Conservation (phyloP, 2,888 invertebrate species). For the Gandaritis pyraliata region DNA sequence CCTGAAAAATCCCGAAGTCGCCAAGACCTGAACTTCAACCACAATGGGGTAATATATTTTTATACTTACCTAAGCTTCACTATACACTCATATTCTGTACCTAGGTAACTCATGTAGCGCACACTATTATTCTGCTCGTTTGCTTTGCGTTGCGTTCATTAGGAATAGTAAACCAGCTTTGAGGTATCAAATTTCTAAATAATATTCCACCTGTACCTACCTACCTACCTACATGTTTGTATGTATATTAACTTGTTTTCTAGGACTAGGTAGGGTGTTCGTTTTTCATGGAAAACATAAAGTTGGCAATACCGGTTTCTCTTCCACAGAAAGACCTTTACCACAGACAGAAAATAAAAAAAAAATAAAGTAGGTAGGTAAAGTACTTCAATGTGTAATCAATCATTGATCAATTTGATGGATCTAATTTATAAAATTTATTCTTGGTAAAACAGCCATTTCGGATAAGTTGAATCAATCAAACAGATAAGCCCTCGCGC, state of each 20-base stretch:
- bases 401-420: not conserved
- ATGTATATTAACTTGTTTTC: too few species aligned
- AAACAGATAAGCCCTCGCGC: not conserved
- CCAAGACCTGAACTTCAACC: too few species aligned
- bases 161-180: conserved; percentile 12
- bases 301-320: too few species aligned
- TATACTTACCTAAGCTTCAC: too few species aligned
- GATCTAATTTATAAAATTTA: too few species aligned
- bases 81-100: too few species aligned
- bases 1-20: too few species aligned
- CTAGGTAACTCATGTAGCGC: too few species aligned
- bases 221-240: not conserved
- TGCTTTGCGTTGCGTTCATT: conserved; percentile 14
- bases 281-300: too few species aligned
- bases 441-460: not conserved
- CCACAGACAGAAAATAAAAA: conserved; percentile 31
- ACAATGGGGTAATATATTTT: too few species aligned
- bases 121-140: not conserved
- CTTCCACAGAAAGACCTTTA: conserved; percentile 28
- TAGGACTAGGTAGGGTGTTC: too few species aligned
- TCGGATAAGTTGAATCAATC: not conserved
- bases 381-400: not conserved
- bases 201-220: conserved; percentile 2
- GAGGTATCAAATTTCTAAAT: conserved; percentile 9
- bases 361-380: not conserved